These are phyloP conservation scores for Periphyllus acericola DNA, from an alignment of 2,888 invertebrate species.

Conservation along the genomic window DNA sequence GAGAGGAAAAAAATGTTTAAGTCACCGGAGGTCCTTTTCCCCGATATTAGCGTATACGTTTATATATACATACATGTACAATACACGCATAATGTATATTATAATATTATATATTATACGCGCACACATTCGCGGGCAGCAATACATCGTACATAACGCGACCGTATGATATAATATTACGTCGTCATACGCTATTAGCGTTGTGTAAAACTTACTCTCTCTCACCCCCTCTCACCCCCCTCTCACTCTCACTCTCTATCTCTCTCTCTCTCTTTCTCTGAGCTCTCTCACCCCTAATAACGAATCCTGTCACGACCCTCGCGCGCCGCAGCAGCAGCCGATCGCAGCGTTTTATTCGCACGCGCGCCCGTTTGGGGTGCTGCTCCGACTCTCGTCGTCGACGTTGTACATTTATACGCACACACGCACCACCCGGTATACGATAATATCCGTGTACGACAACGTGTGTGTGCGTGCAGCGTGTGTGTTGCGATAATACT, in stretches of 20 bases:
- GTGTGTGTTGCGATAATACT: constrained; percentile 19
- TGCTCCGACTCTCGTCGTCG: not conserved
- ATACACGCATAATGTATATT: too few relatives aligned
- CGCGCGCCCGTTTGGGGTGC: constrained; percentile 27
- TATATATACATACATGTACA: not conserved
- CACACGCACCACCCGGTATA: not conserved
- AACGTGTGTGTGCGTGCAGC: not conserved
- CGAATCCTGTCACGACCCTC: constrained; percentile 26
- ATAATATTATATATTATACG: too few relatives aligned
- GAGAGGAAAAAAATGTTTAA: not conserved
- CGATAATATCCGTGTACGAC: not conserved
- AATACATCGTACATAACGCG: not conserved
- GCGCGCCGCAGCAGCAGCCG: not conserved
- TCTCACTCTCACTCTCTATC: not conserved
- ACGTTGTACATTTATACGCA: not conserved
- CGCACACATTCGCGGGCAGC: not conserved
- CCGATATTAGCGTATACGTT: not conserved
- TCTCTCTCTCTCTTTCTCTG: not conserved
- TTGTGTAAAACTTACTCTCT: constrained; percentile 2
- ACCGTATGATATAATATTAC: not conserved
- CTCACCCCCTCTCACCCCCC: not conserved
- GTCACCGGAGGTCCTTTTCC: constrained; percentile 7
- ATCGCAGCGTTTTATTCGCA: constrained; percentile 38
- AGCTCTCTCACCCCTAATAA: not conserved
- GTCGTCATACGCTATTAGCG: constrained; percentile 36